These are phyloP conservation scores for Creontiades dilutus DNA, from an alignment of 2,888 invertebrate species.

Conservation along the genomic window DNA sequence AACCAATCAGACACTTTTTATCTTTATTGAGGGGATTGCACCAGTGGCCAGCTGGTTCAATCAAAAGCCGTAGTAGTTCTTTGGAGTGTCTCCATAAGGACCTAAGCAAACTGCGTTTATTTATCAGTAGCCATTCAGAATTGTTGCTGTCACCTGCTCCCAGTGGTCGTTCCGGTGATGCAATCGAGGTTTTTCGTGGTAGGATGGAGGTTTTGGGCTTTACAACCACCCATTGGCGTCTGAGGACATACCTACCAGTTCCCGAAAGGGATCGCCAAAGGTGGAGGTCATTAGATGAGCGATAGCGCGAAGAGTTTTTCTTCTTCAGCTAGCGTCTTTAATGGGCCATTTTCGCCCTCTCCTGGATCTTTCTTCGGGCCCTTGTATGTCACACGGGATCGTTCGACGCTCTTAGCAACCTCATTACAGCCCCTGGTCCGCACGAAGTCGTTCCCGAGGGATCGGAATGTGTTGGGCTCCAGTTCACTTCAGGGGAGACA, in stretches of 20 bases:
- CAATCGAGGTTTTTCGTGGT: not conserved
- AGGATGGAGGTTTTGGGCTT: not conserved
- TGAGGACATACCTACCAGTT: not conserved
- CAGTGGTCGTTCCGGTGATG: not conserved
- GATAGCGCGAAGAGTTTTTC: conserved; percentile 5
- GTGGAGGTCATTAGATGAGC: conserved; percentile 25
- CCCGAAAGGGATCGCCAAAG: not conserved
- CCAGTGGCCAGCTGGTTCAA: no score
- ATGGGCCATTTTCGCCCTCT: conserved; percentile 5
- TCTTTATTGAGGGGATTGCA: no score
- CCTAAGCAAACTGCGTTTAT: not conserved
- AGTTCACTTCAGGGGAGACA: no score
- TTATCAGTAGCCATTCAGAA: not conserved
- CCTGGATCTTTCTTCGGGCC: not conserved
- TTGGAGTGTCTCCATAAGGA: not conserved
- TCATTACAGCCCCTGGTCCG: not conserved
- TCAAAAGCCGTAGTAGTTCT: no score
- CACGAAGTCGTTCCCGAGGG: not conserved
- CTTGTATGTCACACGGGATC: not conserved
- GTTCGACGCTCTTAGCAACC: not conserved
- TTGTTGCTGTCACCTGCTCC: not conserved
- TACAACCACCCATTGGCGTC: not conserved
- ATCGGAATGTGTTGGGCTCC: not conserved
- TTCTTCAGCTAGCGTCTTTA: not conserved
- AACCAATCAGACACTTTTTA: no score